Evolutionary conservation across 2,797 vertebrate species (phyloP), one percentile per base, ranked within the genome.

Genomic region (Dromococcyx pavoninus): DNA sequence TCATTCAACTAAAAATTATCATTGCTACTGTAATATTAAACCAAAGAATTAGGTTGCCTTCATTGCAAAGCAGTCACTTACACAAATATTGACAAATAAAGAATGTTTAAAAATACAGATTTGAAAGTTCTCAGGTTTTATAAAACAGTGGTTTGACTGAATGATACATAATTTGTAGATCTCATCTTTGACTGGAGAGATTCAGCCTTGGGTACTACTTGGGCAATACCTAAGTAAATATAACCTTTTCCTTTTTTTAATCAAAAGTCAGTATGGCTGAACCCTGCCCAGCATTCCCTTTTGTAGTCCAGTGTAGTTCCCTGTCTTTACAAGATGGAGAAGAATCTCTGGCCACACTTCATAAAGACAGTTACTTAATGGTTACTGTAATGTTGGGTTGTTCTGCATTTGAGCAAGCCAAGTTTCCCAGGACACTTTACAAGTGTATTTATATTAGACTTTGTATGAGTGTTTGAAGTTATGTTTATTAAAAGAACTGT

Each of bases 391-490:
- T 27, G 37, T 10, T 6, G 0, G 44, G 2, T 0, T 46, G 53
- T 10, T 5, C 32, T 46, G 28, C 8, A 0, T 13, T 32, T 33
- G 25, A 19, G 30, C 1, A 0, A 61, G 32, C 23, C 23, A 3
- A 1, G 8, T 53, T 87, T 78, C 77, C 51, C 5, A 5, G 78
- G 81, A 7, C 41, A 1, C 56, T 35, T 46, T 3, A 25, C 66
- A 23, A 24, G 8, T 3, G 3, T 3, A 5, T 46, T 39, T 56
- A 25, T 82, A 22, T 7, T 15, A 73, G 50, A 19, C 56, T 64
- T 57, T 41, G 17, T 28, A 72, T 0, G 1, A 54, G 43, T 5
- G 14, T 48, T 86, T 50, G 51, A 79, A 80, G 30, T 12, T 18
- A 1, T 4, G 0, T 16, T 43, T 75, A 41, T 21, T 6, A 23